Evolutionary conservation across 2,113 vertebrate species (phyloP).

Genomic region (Ceyx margarethae): DNA sequence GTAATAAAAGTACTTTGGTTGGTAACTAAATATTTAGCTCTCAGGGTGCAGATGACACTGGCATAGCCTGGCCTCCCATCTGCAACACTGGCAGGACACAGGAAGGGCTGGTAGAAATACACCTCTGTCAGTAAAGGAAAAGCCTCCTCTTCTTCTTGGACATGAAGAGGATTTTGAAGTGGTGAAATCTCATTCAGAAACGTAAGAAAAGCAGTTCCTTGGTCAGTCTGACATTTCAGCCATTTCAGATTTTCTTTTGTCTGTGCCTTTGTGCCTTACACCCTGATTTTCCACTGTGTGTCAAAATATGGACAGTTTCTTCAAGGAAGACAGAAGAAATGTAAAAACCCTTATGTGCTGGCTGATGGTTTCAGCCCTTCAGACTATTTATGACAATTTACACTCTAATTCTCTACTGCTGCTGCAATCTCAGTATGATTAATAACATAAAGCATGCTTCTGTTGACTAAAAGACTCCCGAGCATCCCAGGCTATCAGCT

Average conservation of each 20-base stretch:
- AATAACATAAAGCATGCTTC: not conserved
- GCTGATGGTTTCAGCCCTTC: not conserved
- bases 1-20: not conserved
- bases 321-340: not conserved
- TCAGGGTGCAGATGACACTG: not conserved
- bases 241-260: not conserved
- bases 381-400: not conserved
- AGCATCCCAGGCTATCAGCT: not conserved
- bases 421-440: not conserved
- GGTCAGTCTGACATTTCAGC: not conserved
- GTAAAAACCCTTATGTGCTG: not conserved
- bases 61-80: not conserved
- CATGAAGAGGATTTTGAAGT: not conserved
- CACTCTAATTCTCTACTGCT: not conserved
- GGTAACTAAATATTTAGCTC: not conserved
- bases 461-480: not conserved
- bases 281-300: not conserved
- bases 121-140: not conserved
- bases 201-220: not conserved
- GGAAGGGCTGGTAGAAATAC: not conserved
- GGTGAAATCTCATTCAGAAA: not conserved
- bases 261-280: not conserved
- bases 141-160: not conserved
- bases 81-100: rapidly evolving
- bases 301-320: not conserved